Evolutionary conservation across 1,140 invertebrate species (phyloP), one percentile per base, ranked within the genome.

Genomic region (Nasonia vitripennis): DNA sequence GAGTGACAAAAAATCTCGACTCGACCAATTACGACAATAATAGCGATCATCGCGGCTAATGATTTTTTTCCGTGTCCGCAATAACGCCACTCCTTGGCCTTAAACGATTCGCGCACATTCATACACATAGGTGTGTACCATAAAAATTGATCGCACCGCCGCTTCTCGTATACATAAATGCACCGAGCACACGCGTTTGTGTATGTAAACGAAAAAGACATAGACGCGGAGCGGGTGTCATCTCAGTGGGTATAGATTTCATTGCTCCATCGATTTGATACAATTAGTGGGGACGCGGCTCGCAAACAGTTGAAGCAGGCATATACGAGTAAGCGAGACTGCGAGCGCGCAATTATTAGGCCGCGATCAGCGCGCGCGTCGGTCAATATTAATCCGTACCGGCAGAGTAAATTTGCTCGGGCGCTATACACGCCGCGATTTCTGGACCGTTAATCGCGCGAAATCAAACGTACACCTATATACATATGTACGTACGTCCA

Each of bases 351-450:
- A 20, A 55, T 55, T 55, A 20, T 27, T 55, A 55, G 51, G 51
- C 51, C 51, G 12, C 51, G 41, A 55, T 55, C 12, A 1, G 51
- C 71, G 71, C 17, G 73, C 73, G 9, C 20, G 2, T 9, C n/a
- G 77, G 77, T 78, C 77, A 78, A 78, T 78, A 78, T 78, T 78
- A 78, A 78, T 78, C 17, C 77, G 41, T 4, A n/a, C 55, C 55
- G 6, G 41, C 20, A 20, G 55, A 6, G 55, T n/a, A 78, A 78
- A 48, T 78, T 78, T 23, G 10, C 31, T 34, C 20, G n/a, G 17
- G 6, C 11, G 27, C 27, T 27, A 27, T 27, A 27, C 27, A 55
- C 75, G 48, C 45, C 0, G n/a, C 37, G 31, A 62, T 62, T 62
- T 62, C 55, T 62, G 17, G 14, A 14, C 51, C 11, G 51, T 5